phyloP scores from a whole-genome alignment of 2,888 invertebrate genomes.

The Argyra leucocephala region DNA sequence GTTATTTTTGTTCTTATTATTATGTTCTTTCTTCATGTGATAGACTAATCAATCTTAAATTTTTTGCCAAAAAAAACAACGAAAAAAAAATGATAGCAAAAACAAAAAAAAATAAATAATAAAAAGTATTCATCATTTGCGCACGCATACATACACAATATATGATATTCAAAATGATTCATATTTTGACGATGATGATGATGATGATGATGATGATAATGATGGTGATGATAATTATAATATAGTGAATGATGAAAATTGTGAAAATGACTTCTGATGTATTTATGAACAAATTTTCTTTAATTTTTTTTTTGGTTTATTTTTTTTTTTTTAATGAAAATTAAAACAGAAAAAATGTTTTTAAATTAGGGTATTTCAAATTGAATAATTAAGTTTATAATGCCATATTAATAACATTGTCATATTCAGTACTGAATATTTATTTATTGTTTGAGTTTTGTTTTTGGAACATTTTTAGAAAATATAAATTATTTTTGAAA shows the following conservation, averaged over 20 bases:
- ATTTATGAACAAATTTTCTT: neutral
- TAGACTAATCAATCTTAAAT: slow-evolving; percentile 3
- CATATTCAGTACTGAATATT: no score
- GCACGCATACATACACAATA: neutral
- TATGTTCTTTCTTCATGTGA: neutral
- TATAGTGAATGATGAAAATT: no score
- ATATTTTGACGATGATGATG: neutral
- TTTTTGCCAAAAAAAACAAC: neutral
- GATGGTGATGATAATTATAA: neutral
- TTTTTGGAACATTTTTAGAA: no score
- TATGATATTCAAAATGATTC: neutral
- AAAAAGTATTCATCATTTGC: neutral
- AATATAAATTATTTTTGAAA: no score
- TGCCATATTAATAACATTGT: no score
- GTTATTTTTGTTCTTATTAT: neutral
- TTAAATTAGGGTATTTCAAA: no score
- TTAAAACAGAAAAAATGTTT: no score
- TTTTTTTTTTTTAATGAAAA: no score
- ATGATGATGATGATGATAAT: neutral
- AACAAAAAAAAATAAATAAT: neutral
- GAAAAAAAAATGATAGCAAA: neutral
- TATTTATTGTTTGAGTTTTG: no score
- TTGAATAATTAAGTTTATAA: no score
- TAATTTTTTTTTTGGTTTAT: no score
- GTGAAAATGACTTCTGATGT: neutral